These are phyloP conservation scores for Caiman crocodilus DNA, from an alignment of 2,797 vertebrate species.

Conservation along the genomic window DNA sequence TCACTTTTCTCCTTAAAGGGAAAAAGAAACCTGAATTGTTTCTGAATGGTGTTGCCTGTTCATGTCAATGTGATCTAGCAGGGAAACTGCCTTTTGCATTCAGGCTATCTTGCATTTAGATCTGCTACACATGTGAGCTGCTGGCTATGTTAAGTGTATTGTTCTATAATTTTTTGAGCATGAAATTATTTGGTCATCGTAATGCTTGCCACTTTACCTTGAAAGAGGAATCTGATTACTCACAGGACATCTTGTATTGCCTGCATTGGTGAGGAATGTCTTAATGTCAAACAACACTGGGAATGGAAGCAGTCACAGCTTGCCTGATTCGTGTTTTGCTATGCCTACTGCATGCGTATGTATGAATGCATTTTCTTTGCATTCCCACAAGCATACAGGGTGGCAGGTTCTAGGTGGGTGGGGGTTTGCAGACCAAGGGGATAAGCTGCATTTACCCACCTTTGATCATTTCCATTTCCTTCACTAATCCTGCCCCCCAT, in stretches of 20 bases:
- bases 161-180: neutral
- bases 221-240: neutral
- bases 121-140: neutral
- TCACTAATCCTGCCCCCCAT: neutral
- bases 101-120: rapidly evolving
- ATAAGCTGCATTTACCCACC: neutral
- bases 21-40: neutral
- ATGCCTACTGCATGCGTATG: neutral
- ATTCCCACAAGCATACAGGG: neutral
- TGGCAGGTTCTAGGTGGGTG: rapidly evolving
- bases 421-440: neutral
- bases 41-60: neutral
- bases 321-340: rapidly evolving
- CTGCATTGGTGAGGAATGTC: rapidly evolving
- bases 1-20: rapidly evolving
- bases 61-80: neutral
- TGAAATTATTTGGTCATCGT: neutral
- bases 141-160: neutral
- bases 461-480: neutral
- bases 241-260: neutral
- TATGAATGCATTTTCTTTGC: neutral
- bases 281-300: neutral
- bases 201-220: neutral
- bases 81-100: neutral
- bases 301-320: neutral